Percentiles rank a stretch among this genome's conserved stretches.
phyloP scores from a whole-genome alignment of 2,888 invertebrate species.

The Trileptium ribeirensis region DNA sequence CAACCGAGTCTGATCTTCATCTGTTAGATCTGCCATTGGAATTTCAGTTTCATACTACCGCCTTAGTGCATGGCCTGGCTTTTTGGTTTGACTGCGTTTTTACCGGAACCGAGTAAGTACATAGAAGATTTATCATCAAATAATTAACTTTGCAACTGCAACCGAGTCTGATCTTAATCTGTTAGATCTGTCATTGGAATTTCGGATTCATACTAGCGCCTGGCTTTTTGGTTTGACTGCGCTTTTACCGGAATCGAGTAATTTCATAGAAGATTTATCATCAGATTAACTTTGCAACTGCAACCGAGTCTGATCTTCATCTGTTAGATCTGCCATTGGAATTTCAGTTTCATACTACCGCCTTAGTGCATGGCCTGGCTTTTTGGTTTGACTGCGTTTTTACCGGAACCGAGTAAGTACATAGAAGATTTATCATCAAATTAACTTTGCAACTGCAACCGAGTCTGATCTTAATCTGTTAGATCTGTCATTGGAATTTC shows the following conservation, averaged over 20 bases:
- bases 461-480: too few species aligned
- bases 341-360: constrained; percentile 82
- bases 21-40: constrained; percentile 88
- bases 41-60: constrained; percentile 82
- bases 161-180: too few species aligned
- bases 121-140: too few species aligned
- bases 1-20: constrained; percentile 85
- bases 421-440: too few species aligned
- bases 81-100: constrained; percentile 99
- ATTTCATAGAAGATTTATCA: too few species aligned
- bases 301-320: constrained; percentile 85
- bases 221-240: too few species aligned
- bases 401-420: constrained; percentile 68
- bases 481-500: too few species aligned
- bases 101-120: constrained; percentile 68
- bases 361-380: constrained; percentile 89
- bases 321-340: constrained; percentile 88
- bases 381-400: constrained; percentile 99
- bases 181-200: too few species aligned
- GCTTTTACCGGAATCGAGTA: too few species aligned
- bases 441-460: too few species aligned
- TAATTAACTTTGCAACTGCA: too few species aligned
- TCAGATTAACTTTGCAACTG: constrained; percentile 87
- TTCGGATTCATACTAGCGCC: too few species aligned
- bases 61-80: constrained; percentile 89